Base-by-base conservation (phyloP, 2,888 invertebrate genomes). In the Eledone cirrhosa region DNA sequence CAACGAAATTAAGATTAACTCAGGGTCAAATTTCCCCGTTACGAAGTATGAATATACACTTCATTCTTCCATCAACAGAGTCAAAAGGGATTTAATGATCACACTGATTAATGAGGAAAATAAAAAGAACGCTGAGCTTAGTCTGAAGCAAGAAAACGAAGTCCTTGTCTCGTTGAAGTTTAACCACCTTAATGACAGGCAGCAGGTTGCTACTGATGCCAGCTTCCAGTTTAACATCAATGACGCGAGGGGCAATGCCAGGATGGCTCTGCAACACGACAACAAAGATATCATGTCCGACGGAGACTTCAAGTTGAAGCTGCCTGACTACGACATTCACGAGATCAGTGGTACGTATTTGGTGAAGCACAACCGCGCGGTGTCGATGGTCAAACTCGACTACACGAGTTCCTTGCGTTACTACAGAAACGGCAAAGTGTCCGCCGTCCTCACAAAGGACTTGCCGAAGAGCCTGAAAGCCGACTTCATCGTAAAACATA, bases 341-440 rank as follows among this genome's bases (percentile, higher is more conserved):
- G n/a, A 29, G n/a, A n/a, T 72, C 8, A 22, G 72, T 33, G 72
- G n/a, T 72, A 31, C 72, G 3, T 72, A 72, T 72, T 41, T n/a
- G 13, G n/a, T 72, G 41, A 72, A 72, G 41, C 72, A 72, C 31
- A 72, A 72, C 33, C 14, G 22, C 16, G 72, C 22, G 29, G 14
- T 31, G 2, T 72, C 41, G 5, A 31, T 31, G 33, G 1, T 72
- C 31, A 41, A 72, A 7, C 22, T 72, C n/a, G 41, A 19, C 41
- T 72, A 33, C 41, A 41, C 72, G 11, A 72, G 72, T 31, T 33
- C 72, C n/a, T 8, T 72, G 41, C 31, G 41, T n/a, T n/a, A 72
- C 11, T 72, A 41, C 72, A 33, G 19, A 72, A 72, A 72, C 41
- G 72, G 41, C 16, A 31, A 33, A 22, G 31, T 72, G 31, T 19